Evolutionary conservation across 2,113 vertebrate genomes (phyloP), one percentile per base, ranked within the genome.

Genomic region (Pungitius pungitius): DNA sequence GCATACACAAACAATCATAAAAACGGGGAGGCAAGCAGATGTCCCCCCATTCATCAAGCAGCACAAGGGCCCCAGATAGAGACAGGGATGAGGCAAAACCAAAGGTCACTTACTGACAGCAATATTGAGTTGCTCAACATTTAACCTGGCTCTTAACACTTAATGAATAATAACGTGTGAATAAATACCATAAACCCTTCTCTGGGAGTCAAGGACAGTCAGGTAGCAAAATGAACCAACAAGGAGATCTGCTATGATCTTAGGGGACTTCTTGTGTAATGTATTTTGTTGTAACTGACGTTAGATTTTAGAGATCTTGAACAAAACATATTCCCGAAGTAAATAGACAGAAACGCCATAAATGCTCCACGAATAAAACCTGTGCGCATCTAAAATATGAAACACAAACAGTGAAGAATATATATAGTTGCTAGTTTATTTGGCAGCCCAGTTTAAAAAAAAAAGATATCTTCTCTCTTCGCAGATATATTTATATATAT

Each of bases 1-100:
- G 43, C 24, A 51, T 22, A 70, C 43, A 76, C 12, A 64, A 40
- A 52, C 8, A 17, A 78, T 1, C 70, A 55, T 49, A 30, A 26
- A 74, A 24, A 65, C 22, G 17, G 24, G n/a, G 54, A 67, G 40
- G 57, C 39, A 65, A 75, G 24, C 2, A 2, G 24, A 85, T 60
- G n/a, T 39, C 8, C 71, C n/a, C 24, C 30, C 4, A 78, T 68
- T 33, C 33, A 35, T 65, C 49, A 51, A 51, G 17, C 51, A 73
- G 43, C 24, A 65, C 27, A 27, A 17, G 26, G 47, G 24, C 54
- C 43, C 3, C 55, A 69, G 40, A 15, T 35, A 22, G 2, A 59
- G 35, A 51, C 22, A 43, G 4, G 10, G 13, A 13, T 61, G 27
- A 17, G 11, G 26, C 40, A 55, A 14, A 78, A 37, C 33, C 5